Base-by-base conservation (phyloP, 37 sponge, comb jelly and placozoan genomes). In the Spongilla lacustris region DNA sequence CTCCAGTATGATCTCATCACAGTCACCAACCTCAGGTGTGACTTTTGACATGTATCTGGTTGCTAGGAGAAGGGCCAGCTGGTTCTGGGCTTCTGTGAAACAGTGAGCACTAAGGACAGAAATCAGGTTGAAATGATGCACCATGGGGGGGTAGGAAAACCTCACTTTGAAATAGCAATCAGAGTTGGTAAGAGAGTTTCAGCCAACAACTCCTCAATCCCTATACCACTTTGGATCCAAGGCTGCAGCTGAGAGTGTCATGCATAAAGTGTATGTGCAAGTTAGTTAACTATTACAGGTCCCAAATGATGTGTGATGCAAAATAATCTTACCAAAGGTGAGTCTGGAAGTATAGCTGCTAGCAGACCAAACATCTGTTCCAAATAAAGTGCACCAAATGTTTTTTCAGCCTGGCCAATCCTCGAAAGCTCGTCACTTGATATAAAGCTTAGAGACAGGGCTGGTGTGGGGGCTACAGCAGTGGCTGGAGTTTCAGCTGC, bases 121-220 rank as follows among this genome's bases (percentile, higher is more conserved):
- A 75, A 25, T n/a, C 19, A 5, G 66, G 49, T 9, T 3, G 6
- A 41, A 41, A 41, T 41, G 30, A 23, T 13, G 33, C 2, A 29
- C 26, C 19, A 83, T 27, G 36, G 22, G 23, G 50, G 4, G 36
- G 2, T 67, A 71, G 76, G 24, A 27, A 27, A 4, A 46, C 24
- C 88, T 71, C 75, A 88, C 92, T 78, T 35, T 13, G 90, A 28
- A 0, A 93, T 50, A 30, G 86, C 82, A 2, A 93, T 66, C 4
- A 93, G 81, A 33, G 69, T 35, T 41, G 93, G 93, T 23, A 93
- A 87, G 1, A 93, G 67, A 10, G 75, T 36, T n/a, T 93, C 86
- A 0, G 83, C 86, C 21, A 93, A 29, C 37, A 83, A 66, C 12
- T 76, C 73, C 31, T 86, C 83, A 31, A 93, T 78, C 69, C 86